Conservation (phyloP, 2,888 invertebrate species). For the Drosophila hamatofila region DNA sequence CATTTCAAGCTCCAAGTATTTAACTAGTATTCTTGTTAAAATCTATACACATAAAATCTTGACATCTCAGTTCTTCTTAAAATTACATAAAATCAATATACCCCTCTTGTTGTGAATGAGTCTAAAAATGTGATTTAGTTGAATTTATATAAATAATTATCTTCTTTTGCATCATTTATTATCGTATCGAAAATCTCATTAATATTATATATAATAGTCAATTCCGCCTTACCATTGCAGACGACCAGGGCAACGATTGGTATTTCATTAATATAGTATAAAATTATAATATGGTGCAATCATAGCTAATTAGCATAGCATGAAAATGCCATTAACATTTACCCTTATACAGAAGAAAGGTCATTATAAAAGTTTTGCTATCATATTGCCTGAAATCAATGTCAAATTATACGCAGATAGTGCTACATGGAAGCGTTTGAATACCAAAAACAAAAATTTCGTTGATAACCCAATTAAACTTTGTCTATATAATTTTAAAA, state of each 20-base stretch:
- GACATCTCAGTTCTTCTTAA: too few relatives aligned
- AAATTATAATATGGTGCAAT: slow-evolving; percentile 2
- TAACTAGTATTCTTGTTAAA: too few relatives aligned
- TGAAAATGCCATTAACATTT: slow-evolving; percentile 15
- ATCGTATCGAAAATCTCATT: too few relatives aligned
- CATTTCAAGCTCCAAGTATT: too few relatives aligned
- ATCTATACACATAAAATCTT: too few relatives aligned
- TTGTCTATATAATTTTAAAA: neutral
- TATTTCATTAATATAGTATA: neutral
- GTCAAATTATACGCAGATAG: neutral
- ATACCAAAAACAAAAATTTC: neutral
- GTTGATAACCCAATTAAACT: slow-evolving; percentile 22
- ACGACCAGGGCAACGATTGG: neutral
- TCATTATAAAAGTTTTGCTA: neutral
- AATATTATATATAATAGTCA: neutral
- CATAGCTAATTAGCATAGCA: slow-evolving; percentile 11
- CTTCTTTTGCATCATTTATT: neutral
- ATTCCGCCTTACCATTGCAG: neutral
- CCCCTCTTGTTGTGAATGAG: neutral
- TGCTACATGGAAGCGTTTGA: neutral
- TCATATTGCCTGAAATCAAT: neutral
- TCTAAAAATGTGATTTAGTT: neutral
- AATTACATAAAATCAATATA: neutral
- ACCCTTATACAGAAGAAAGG: neutral
- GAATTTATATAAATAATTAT: neutral